Conservation (phyloP, 1,140 invertebrate species). For the Solenopsis fugax region DNA sequence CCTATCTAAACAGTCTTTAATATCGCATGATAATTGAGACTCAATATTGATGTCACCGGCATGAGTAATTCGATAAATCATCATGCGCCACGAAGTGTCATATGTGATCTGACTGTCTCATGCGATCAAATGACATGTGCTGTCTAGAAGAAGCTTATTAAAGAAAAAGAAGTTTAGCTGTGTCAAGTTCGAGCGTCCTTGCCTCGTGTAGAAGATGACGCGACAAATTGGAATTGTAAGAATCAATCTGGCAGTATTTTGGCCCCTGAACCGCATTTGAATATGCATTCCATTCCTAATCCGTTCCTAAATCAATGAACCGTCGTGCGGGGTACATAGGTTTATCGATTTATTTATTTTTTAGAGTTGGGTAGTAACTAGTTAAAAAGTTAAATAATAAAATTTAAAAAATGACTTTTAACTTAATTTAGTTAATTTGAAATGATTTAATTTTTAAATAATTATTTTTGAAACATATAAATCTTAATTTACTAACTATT, state of each 20-base stretch:
- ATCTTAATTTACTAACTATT: too few species aligned
- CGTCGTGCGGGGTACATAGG: not conserved
- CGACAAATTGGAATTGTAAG: constrained; percentile 11
- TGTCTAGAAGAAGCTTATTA: constrained; percentile 9
- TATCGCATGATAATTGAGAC: not conserved
- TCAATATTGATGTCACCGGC: too few species aligned
- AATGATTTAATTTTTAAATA: too few species aligned
- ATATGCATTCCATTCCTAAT: not conserved
- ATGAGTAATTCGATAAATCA: constrained; percentile 38
- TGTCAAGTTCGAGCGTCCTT: not conserved
- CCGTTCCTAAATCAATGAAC: not conserved
- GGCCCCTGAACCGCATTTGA: constrained; percentile 18
- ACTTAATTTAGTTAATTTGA: too few species aligned
- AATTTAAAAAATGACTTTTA: too few species aligned
- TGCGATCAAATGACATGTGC: not conserved
- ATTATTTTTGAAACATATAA: too few species aligned
- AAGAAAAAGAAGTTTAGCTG: not conserved
- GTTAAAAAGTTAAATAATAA: too few species aligned
- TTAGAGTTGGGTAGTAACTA: not conserved
- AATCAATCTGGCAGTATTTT: constrained; percentile 11
- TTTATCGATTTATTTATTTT: not conserved
- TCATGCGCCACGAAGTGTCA: not conserved
- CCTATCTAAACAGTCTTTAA: not conserved
- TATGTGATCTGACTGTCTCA: not conserved
- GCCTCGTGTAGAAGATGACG: not conserved